These are phyloP conservation scores for Coenonympha arcania DNA, from an alignment of 2,888 invertebrate genomes.

Conservation along the genomic window DNA sequence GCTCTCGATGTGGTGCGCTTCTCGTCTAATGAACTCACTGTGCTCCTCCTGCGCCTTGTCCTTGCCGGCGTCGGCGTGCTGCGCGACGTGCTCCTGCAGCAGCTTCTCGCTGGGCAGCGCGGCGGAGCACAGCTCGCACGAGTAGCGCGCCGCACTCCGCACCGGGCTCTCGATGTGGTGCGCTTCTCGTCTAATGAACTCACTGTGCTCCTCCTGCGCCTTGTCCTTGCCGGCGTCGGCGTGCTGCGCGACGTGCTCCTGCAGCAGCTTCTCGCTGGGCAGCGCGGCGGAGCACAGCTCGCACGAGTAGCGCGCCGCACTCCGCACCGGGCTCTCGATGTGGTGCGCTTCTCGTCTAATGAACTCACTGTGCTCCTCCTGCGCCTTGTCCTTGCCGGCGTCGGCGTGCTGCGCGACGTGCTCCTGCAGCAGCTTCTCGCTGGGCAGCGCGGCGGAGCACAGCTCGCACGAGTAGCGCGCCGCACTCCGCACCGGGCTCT, in stretches of 20 bases:
- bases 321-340: conserved; percentile 30
- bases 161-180: conserved; percentile 41
- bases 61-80: conserved; percentile 16
- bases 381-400: conserved; percentile 10
- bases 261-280: conserved; percentile 29
- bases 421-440: conserved; percentile 32
- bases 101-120: conserved; percentile 31
- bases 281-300: conserved; percentile 39
- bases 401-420: conserved; percentile 34
- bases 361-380: no score
- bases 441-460: conserved; percentile 39
- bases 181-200: conserved; percentile 43
- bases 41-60: no score
- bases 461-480: conserved; percentile 37
- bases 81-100: conserved; percentile 38
- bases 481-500: conserved; percentile 31
- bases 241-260: conserved; percentile 37
- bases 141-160: conserved; percentile 31
- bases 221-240: conserved; percentile 11
- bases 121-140: conserved; percentile 42
- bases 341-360: conserved; percentile 54
- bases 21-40: conserved; percentile 44
- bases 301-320: conserved; percentile 37
- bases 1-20: conserved; percentile 43
- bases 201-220: no score